Base-by-base conservation (phyloP, 2,113 vertebrate genomes). In the Dipodomys spectabilis region DNA sequence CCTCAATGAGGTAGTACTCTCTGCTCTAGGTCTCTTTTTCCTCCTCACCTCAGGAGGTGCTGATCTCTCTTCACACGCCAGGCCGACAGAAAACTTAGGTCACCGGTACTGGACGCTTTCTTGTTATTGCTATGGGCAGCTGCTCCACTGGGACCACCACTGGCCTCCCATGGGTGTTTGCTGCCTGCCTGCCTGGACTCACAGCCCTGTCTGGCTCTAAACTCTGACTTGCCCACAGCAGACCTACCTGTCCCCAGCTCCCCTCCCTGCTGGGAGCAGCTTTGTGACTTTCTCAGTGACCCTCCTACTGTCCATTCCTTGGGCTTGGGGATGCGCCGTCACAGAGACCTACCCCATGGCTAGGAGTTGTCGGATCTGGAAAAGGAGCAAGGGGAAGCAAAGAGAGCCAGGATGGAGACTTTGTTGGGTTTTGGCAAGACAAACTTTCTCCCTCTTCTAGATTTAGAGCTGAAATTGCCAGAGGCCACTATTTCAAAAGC, bases 401-500 rank as follows among this genome's bases (percentile, higher is more conserved):
- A 13, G 74, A 86, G 18, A 86, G 35, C 32, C 32, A 65, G 73
- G 30, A 8, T 60, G 35, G 45, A 39, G 28, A 82, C 23, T 32
- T 81, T 35, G 67, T 11, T 82, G 74, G 64, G 68, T 91, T 30
- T 78, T 85, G 45, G 69, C 69, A 73, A 20, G 32, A 72, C 19
- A 90, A 22, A 60, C 11, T 35, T 73, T 74, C 62, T 71, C 35
- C 53, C 69, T 89, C 82, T 84, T 92, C 45, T 64, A 67, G n/a
- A 68, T 2, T 35, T 62, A 16, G 12, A 86, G 64, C 35, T 82
- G 85, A 73, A 30, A 18, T 84, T 85, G 74, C 69, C 64, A 88
- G 79, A 81, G 64, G 44, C 30, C 69, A 82, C 32, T 9, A 65
- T 72, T 88, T 85, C 87, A 64, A 53, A 94, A 68, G n/a, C 60